Evolutionary conservation across 2,888 invertebrate species (phyloP).

Genomic region (Gisinianus flammeolus): DNA sequence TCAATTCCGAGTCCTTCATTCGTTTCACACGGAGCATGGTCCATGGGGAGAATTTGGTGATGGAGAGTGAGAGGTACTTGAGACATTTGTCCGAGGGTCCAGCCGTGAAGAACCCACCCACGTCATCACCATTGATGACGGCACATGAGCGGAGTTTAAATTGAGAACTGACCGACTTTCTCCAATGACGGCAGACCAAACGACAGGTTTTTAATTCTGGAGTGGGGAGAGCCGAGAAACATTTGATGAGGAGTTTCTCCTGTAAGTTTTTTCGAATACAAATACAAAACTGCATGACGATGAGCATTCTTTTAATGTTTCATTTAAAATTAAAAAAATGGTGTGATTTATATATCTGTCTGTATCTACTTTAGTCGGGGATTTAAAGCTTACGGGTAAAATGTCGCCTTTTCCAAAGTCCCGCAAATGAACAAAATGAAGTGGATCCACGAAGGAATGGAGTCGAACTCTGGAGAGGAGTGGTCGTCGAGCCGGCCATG

Average conservation of each 20-base stretch:
- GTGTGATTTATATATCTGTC: too few species aligned
- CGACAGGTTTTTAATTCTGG: conserved; percentile 37
- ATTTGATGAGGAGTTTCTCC: neutral
- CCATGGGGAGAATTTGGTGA: conserved; percentile 37
- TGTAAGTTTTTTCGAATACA: neutral
- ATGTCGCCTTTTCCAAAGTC: too few species aligned
- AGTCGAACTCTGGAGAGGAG: too few species aligned
- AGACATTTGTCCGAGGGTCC: conserved; percentile 20
- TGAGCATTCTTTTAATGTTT: too few species aligned
- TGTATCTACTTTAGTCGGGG: too few species aligned
- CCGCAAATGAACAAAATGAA: too few species aligned
- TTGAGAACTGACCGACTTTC: neutral
- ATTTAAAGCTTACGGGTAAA: too few species aligned
- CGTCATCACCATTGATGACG: conserved; percentile 31
- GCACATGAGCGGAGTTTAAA: conserved; percentile 16
- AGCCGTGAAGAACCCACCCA: conserved; percentile 20
- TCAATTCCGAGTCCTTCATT: conserved; percentile 4
- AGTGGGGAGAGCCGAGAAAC: neutral
- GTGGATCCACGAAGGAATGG: too few species aligned
- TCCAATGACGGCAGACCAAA: conserved; percentile 39
- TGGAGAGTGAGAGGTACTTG: conserved; percentile 26
- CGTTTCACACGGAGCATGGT: conserved; percentile 18
- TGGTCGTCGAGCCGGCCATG: too few species aligned
- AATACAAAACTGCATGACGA: too few species aligned
- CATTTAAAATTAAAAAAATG: too few species aligned